These are phyloP conservation scores for Petrophora chlorosata DNA, from an alignment of 2,888 invertebrate genomes.

Conservation along the genomic window DNA sequence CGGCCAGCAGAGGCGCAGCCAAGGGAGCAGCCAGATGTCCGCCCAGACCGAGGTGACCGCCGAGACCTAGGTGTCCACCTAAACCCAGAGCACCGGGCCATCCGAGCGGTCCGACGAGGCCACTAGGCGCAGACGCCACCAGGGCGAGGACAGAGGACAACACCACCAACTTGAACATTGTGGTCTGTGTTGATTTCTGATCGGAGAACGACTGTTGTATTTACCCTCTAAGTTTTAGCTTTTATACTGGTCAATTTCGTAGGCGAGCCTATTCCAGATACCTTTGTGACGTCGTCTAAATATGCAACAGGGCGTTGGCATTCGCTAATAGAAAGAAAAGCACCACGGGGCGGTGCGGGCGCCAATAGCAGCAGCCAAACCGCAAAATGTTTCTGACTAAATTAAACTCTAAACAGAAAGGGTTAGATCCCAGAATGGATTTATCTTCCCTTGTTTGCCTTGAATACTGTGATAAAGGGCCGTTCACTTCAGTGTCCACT, in stretches of 20 bases:
- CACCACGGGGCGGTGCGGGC: constrained; percentile 45
- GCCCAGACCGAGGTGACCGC: constrained; percentile 46
- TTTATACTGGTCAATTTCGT: constrained; percentile 69
- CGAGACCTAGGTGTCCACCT: constrained; percentile 46
- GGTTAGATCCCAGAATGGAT: constrained; percentile 47
- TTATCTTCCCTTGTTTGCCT: constrained; percentile 66
- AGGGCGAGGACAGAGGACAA: constrained; percentile 85
- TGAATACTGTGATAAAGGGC: constrained; percentile 72
- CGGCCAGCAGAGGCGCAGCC: constrained; percentile 48
- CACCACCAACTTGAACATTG: constrained; percentile 85
- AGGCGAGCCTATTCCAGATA: constrained; percentile 68
- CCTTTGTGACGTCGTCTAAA: constrained; percentile 69
- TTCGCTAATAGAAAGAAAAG: constrained; percentile 57
- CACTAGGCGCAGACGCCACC: constrained; percentile 77
- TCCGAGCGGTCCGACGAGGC: constrained; percentile 40
- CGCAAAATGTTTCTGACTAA: constrained; percentile 28
- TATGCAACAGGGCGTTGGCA: constrained; percentile 69
- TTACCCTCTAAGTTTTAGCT: constrained; percentile 55
- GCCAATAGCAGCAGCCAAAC: constrained; percentile 29
- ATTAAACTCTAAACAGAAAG: constrained; percentile 48
- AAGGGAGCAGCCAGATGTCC: constrained; percentile 49
- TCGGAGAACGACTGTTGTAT: constrained; percentile 66
- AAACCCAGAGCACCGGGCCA: constrained; percentile 49
- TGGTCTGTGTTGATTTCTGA: constrained; percentile 78
- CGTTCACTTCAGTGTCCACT: constrained; percentile 52